A percentile compares a stretch with the other conserved stretches of the same genome.
phyloP scores from a whole-genome alignment of 2,797 vertebrate species.

The Coregonus suidteri region DNA sequence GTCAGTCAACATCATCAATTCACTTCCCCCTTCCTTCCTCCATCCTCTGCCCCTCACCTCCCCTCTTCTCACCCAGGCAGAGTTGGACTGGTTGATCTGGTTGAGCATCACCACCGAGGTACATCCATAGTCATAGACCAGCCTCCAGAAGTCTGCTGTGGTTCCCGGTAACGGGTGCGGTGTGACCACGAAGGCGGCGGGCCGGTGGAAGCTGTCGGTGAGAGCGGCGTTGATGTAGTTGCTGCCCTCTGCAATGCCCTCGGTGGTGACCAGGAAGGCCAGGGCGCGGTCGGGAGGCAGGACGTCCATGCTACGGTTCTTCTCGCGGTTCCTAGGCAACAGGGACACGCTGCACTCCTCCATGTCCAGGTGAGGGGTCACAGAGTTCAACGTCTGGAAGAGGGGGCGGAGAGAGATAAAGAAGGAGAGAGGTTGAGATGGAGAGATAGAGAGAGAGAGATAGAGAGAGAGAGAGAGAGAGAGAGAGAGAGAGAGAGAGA shows the following conservation, averaged over 20 bases:
- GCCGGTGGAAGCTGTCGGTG: conserved; percentile 90
- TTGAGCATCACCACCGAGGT: conserved; percentile 98
- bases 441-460: not conserved
- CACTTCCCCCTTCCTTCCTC: not conserved
- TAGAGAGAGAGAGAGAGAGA: not conserved
- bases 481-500: not conserved
- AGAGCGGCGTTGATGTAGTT: conserved; percentile 94
- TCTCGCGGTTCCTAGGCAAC: conserved; percentile 91
- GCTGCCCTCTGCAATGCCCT: conserved; percentile 81
- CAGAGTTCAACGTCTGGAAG: conserved; percentile 89
- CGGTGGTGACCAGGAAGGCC: conserved; percentile 87
- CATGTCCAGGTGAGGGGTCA: conserved; percentile 89
- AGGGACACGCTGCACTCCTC: conserved; percentile 95
- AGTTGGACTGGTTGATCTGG: conserved; percentile 97
- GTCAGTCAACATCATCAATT: not conserved
- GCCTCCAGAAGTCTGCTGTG: conserved; percentile 92
- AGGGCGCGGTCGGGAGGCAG: conserved; percentile 91
- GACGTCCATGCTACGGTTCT: conserved; percentile 95
- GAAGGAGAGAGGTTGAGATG: not conserved
- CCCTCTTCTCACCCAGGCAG: conserved; percentile 86
- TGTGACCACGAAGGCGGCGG: conserved; percentile 91
- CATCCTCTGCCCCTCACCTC: not conserved
- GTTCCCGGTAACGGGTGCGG: conserved; percentile 91
- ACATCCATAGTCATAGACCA: conserved; percentile 93
- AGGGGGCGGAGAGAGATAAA: not conserved